Conservation (phyloP, 1,140 invertebrate genomes). For the Vollenhovia emeryi region DNA sequence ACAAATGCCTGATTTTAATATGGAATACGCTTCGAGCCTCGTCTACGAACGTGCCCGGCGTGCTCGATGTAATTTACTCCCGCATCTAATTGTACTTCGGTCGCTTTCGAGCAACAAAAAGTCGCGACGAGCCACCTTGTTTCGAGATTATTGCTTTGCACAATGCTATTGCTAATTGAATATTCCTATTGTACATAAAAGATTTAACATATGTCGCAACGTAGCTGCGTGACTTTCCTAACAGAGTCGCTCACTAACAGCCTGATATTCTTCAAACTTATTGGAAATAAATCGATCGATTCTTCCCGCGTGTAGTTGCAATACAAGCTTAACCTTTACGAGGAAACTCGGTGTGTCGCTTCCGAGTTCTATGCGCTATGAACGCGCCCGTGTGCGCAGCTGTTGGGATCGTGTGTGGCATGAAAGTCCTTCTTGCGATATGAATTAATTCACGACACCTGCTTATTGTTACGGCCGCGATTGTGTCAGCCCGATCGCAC, state of each 20-base stretch:
- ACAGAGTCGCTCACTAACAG: not conserved
- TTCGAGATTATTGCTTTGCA: not conserved
- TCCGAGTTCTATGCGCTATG: not conserved
- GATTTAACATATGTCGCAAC: not conserved
- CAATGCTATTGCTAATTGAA: not conserved
- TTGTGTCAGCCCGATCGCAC: conserved; percentile 19
- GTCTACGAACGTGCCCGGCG: not conserved
- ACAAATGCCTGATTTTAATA: conserved; percentile 22
- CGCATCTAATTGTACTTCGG: not conserved
- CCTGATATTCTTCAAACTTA: not conserved
- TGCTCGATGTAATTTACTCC: not conserved
- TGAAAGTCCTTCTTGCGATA: conserved; percentile 29
- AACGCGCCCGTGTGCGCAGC: not conserved
- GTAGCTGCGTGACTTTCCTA: not conserved
- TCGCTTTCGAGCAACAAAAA: not conserved
- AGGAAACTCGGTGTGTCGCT: not conserved
- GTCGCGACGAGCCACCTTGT: not conserved
- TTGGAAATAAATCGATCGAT: not conserved
- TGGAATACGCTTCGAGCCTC: not conserved
- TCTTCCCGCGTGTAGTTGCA: not conserved
- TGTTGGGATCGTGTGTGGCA: conserved; percentile 27
- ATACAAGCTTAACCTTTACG: not conserved
- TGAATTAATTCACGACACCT: conserved; percentile 41
- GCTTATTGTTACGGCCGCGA: conserved; percentile 34
- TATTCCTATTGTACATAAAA: not conserved